Evolutionary conservation across 1,140 invertebrate species (phyloP).

Genomic region (Lycorma delicatula): DNA sequence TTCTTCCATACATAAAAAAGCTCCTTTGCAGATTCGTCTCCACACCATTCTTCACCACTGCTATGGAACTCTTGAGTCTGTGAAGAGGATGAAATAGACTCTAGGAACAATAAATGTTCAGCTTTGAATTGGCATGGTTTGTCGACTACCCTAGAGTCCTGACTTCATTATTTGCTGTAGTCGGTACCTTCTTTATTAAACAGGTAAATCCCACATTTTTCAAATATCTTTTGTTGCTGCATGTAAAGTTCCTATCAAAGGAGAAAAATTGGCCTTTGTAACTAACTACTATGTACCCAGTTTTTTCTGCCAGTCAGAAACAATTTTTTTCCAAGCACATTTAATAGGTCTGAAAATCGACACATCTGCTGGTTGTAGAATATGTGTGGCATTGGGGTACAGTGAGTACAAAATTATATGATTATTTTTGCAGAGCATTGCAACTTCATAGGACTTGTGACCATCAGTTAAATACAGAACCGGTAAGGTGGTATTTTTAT

Average conservation of each 20-base stretch:
- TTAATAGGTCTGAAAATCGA: slow-evolving; percentile 33
- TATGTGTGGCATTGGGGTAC: slow-evolving; percentile 35
- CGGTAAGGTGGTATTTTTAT: slow-evolving; percentile 30
- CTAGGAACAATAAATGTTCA: neutral
- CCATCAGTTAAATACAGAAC: slow-evolving; percentile 34
- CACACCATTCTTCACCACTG: neutral
- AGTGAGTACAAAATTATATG: slow-evolving; percentile 32
- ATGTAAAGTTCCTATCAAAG: neutral
- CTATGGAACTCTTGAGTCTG: neutral
- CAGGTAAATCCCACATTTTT: neutral
- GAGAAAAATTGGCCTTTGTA: neutral
- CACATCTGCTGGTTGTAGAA: slow-evolving; percentile 37
- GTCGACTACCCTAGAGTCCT: neutral
- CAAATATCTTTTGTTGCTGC: neutral
- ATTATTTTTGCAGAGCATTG: slow-evolving; percentile 30
- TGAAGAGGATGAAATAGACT: neutral
- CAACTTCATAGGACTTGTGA: slow-evolving; percentile 27
- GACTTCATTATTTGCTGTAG: neutral
- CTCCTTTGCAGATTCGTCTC: neutral
- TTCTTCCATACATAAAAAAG: neutral
- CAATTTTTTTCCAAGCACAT: slow-evolving; percentile 28
- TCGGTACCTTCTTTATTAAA: neutral
- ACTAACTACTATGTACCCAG: neutral
- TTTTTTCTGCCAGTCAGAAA: slow-evolving; percentile 20
- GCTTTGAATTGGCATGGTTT: neutral